Base-by-base conservation (phyloP, 1,140 invertebrate species). In the Apis dorsata region DNA sequence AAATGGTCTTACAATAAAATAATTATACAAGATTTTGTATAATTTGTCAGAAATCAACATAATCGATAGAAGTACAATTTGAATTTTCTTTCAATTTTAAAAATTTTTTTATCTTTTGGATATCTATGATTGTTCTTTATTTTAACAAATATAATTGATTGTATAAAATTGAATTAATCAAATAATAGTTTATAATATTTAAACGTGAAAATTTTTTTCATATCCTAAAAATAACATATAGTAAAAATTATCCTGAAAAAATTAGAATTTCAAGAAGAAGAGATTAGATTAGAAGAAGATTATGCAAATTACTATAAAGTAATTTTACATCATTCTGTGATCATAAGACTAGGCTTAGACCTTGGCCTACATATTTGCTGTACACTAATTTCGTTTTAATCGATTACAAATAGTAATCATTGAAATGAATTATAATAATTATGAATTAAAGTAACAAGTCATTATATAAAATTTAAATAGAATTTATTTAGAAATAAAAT, bases 401-500 rank as follows among this genome's bases (percentile, higher is more conserved):
- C 44, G 44, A 49, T 49, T 21, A n/a, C 59, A 15, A 49, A 44
- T 13, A 21, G 19, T 68, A 4, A 68, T 44, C 15, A 44, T 21
- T 44, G 34, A 15, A 34, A 12, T 51, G 5, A 44, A 44, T 44
- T 44, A 44, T 44, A 7, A 44, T 44, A 44, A 44, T 44, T 44
- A 44, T 19, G 4, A 5, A 57, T 49, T 34, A 44, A 21, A 66
- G 60, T 80, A 55, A 65, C 68, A 82, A 81, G 65, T 84, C 68
- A 66, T 51, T 76, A 86, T 73, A 81, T 70, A 82, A 76, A 80
- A 79, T 68, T 82, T 71, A 84, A 74, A 57, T 49, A 74, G 65
- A 85, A 72, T 85, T 83, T 55, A 77, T 86, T n/a, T 89, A 81
- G 89, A 88, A 85, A 90, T 90, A 89, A 88, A 89, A 81, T 59